A percentile compares a stretch with the other conserved stretches of the same genome.
These are phyloP conservation scores for Eremophila alpestris DNA, from an alignment of 2,797 vertebrate species.

Conservation along the genomic window DNA sequence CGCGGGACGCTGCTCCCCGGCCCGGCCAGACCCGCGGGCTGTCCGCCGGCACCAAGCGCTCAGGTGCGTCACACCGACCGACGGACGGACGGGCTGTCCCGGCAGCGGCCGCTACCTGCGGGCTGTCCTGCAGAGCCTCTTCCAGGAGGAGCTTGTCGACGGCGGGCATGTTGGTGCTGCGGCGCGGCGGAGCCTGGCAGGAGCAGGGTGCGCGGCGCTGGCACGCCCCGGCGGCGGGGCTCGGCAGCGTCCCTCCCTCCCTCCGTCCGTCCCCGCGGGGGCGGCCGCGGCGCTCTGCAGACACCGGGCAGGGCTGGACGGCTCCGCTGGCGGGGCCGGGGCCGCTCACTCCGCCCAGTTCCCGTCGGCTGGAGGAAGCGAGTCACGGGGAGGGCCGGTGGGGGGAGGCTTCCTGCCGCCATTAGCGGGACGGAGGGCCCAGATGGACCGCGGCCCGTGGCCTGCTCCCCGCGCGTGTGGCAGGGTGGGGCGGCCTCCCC, in stretches of 20 bases:
- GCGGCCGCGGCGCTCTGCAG: not conserved
- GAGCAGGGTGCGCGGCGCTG: constrained; percentile 40
- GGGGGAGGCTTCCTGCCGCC: not conserved
- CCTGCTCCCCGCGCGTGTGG: too few species aligned
- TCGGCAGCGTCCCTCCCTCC: not conserved
- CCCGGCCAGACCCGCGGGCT: not conserved
- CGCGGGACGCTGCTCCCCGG: not conserved
- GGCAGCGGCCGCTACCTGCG: constrained; percentile 85
- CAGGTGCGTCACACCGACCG: not conserved
- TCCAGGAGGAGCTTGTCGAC: constrained; percentile 94
- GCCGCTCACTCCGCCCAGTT: constrained; percentile 48
- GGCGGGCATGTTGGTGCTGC: constrained; percentile 87
- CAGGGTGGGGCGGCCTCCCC: rapidly evolving
- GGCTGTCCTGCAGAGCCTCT: constrained; percentile 95
- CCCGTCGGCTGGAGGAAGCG: constrained; percentile 54
- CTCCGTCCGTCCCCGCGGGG: not conserved
- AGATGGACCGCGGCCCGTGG: rapidly evolving
- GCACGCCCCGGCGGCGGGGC: constrained; percentile 53
- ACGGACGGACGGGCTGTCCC: not conserved
- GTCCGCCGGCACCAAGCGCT: not conserved
- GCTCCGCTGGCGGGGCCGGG: not conserved
- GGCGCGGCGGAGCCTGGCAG: not conserved
- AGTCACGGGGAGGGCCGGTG: not conserved
- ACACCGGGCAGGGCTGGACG: not conserved
- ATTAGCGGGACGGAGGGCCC: not conserved